Evolutionary conservation across 2,888 invertebrate genomes (phyloP), one percentile per base, ranked within the genome.

Genomic region (Melieria picta): DNA sequence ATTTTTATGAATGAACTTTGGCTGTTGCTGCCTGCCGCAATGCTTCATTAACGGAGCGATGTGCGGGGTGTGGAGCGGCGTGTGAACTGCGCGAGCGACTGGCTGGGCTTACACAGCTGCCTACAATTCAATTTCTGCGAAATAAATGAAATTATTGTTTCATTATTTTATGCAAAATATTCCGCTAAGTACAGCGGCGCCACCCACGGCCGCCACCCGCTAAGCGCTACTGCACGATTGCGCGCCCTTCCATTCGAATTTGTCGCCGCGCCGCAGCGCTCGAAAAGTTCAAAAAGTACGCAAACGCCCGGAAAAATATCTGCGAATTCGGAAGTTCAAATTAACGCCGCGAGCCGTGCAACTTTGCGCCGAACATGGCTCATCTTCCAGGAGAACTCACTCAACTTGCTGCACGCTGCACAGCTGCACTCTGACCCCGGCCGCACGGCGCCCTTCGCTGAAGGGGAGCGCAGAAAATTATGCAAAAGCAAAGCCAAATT

Each of bases 271-370:
- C 42, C 46, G 50, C 7, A 60, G 50, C 60, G 11, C 16, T 58
- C 46, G 50, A 13, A 57, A 63, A 48, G 48, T 64, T 69, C 13
- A 11, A 69, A 69, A 64, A 65, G 60, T 61, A 58, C 45, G 52
- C 16, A 67, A 52, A 43, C 48, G 67, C 45, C 16, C 61, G 67
- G 16, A 67, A 67, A 61, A 67, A 67, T 61, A 45, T 30, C 30
- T 52, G 60, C 60, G 58, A 61, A 45, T 67, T 67, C 46, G n/a
- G 52, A 58, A 64, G 69, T 69, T 69, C 63, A 69, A 63, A 69
- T 69, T 75, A 78, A 74, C 74, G 78, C 78, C 77, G 77, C 76
- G 77, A 78, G 77, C 75, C 75, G 72, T 76, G 30, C 30, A 30
- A 30, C 30, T 30, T 30, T 30, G 30, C 30, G 30, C 30, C 30